phyloP scores from a whole-genome alignment of 2,797 vertebrate species.

The Kryptolebias ocellatus region DNA sequence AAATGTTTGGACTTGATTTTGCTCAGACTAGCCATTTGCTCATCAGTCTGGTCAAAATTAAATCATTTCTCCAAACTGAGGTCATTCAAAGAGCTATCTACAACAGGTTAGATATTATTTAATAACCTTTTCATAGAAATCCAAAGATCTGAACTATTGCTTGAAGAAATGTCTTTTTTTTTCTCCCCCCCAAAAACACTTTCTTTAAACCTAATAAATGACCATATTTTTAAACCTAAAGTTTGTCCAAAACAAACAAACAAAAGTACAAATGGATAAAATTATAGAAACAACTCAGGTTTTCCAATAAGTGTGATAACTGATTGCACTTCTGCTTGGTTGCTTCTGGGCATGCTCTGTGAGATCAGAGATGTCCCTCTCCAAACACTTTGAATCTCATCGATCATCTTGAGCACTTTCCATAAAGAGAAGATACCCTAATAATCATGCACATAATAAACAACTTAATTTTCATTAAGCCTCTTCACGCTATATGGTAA shows the following conservation, averaged over 20 bases:
- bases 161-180: too few species aligned
- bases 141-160: too few species aligned
- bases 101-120: too few species aligned
- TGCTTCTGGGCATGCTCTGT: conserved; percentile 29
- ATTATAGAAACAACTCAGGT: conserved; percentile 4
- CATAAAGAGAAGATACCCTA: conserved; percentile 54
- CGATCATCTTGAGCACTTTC: conserved; percentile 45
- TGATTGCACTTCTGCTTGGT: conserved; percentile 33
- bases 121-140: too few species aligned
- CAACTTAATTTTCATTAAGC: conserved; percentile 76
- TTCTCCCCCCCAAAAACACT: too few species aligned
- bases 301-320: conserved; percentile 21
- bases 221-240: neutral
- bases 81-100: too few species aligned
- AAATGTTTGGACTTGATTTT: too few species aligned
- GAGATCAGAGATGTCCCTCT: conserved; percentile 24
- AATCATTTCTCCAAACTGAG: too few species aligned
- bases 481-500: conserved; percentile 63
- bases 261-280: conserved; percentile 4
- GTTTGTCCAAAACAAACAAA: too few species aligned
- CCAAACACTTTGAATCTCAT: conserved; percentile 37
- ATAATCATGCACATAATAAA: conserved; percentile 76
- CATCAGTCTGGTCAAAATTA: too few species aligned
- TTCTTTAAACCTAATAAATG: too few species aligned
- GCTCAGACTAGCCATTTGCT: too few species aligned